These are phyloP conservation scores for Orthonyx spaldingii DNA, from an alignment of 2,113 vertebrate species.

Conservation along the genomic window DNA sequence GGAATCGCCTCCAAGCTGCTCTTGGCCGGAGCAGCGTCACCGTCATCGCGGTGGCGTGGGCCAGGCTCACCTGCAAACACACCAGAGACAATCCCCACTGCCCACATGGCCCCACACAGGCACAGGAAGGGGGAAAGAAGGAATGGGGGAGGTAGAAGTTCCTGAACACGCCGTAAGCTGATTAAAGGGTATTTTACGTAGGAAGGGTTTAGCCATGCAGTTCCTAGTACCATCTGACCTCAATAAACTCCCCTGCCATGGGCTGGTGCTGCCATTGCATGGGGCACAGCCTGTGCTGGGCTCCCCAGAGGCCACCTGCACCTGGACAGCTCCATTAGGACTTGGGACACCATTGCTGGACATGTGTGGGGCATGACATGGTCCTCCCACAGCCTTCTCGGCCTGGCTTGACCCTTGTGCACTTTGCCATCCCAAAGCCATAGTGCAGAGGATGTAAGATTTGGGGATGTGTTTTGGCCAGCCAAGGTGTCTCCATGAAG, in stretches of 20 bases:
- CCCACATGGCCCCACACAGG: neutral
- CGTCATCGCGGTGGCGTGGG: neutral
- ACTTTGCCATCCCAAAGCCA: neutral
- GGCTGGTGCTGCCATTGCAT: neutral
- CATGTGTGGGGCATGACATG: neutral
- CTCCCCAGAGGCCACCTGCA: neutral
- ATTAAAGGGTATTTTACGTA: constrained; percentile 61
- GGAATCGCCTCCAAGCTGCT: neutral
- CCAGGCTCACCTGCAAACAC: neutral
- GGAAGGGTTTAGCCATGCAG: constrained; percentile 54
- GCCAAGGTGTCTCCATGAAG: neutral
- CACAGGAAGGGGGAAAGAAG: neutral
- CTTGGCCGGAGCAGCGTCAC: neutral
- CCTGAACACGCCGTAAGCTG: constrained; percentile 29
- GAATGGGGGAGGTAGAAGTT: constrained; percentile 24
- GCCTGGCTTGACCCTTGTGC: neutral
- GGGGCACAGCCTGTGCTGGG: neutral
- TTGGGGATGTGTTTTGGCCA: neutral
- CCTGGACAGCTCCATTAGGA: neutral
- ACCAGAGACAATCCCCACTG: neutral
- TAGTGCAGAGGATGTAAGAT: neutral
- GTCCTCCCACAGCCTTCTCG: neutral
- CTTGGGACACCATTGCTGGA: neutral
- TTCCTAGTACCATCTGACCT: constrained; percentile 44
- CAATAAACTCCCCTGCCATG: neutral